phyloP scores from a whole-genome alignment of 2,113 vertebrate genomes.

The Excalfactoria chinensis region DNA sequence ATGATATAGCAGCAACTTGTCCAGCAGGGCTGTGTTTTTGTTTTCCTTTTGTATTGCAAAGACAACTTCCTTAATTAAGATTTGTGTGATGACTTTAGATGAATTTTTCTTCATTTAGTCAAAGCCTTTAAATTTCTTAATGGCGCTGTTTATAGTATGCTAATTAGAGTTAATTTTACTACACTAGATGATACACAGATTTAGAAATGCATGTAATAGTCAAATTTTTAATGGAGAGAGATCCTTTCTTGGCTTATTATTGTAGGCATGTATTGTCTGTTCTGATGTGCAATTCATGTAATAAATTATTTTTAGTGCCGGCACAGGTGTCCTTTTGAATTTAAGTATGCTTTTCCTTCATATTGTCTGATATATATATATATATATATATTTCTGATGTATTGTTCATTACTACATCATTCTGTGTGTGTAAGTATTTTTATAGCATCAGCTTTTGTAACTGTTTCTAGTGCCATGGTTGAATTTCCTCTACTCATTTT shows the following conservation, averaged over 20 bases:
- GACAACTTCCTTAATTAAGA: conserved; percentile 54
- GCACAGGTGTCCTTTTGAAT: conserved; percentile 50
- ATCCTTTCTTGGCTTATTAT: conserved; percentile 25
- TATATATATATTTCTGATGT: conserved; percentile 49
- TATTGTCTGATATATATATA: conserved; percentile 24
- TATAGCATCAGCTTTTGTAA: conserved; percentile 35
- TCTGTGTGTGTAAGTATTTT: conserved; percentile 39
- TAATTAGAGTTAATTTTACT: conserved; percentile 55
- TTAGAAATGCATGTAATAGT: conserved; percentile 38
- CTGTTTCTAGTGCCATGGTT: conserved; percentile 34
- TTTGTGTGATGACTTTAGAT: conserved; percentile 45
- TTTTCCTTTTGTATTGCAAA: conserved; percentile 41
- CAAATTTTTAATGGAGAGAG: neutral
- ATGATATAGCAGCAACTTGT: neutral
- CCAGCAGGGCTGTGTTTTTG: neutral
- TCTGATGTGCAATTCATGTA: conserved; percentile 48
- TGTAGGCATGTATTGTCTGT: neutral
- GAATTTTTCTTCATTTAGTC: conserved; percentile 42
- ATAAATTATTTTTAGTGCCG: conserved; percentile 46
- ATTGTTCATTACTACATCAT: conserved; percentile 62
- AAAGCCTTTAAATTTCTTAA: conserved; percentile 59
- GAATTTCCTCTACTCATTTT: conserved; percentile 7
- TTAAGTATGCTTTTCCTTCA: conserved; percentile 56
- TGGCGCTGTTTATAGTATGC: conserved; percentile 49
- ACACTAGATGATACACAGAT: conserved; percentile 17